A percentile compares a stretch with the other conserved stretches of the same genome.
Conservation (phyloP, 1,140 invertebrate species). For the Planococcus citri region DNA sequence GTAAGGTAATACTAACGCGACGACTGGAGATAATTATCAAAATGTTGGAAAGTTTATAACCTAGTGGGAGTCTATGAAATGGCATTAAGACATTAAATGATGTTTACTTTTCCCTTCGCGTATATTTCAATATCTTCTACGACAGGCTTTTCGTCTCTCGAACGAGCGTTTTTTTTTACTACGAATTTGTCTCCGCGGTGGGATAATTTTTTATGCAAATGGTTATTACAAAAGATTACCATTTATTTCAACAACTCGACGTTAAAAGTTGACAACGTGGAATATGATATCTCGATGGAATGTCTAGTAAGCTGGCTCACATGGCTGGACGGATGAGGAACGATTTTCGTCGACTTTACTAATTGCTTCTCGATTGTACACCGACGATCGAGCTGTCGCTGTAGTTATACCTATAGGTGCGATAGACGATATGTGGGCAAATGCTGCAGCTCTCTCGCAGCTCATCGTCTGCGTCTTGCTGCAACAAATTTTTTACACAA, state of each 20-base stretch:
- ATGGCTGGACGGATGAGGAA: too few species aligned
- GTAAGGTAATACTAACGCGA: neutral
- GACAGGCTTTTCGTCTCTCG: neutral
- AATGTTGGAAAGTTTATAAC: neutral
- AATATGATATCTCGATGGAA: constrained; percentile 10
- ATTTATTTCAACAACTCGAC: constrained; percentile 4
- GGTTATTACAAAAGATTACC: constrained; percentile 13
- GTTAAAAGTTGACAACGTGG: neutral
- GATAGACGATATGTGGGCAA: too few species aligned
- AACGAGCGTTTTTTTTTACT: neutral
- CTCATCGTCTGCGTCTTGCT: too few species aligned
- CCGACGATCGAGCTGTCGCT: too few species aligned
- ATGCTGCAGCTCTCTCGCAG: too few species aligned
- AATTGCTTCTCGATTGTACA: too few species aligned
- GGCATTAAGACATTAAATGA: constrained; percentile 16
- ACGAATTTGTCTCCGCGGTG: constrained; percentile 6
- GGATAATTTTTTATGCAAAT: constrained; percentile 15
- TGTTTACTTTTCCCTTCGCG: neutral
- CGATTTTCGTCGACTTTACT: too few species aligned
- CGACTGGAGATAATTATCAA: constrained; percentile 10
- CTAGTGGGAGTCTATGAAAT: neutral
- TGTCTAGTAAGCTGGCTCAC: too few species aligned
- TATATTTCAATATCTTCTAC: too few species aligned
- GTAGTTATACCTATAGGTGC: too few species aligned
- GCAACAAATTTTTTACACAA: too few species aligned